Percentiles rank a stretch among this genome's conserved stretches.
Evolutionary conservation across 2,888 invertebrate species (phyloP).

Genomic region (Caenorhabditis zanzibari): DNA sequence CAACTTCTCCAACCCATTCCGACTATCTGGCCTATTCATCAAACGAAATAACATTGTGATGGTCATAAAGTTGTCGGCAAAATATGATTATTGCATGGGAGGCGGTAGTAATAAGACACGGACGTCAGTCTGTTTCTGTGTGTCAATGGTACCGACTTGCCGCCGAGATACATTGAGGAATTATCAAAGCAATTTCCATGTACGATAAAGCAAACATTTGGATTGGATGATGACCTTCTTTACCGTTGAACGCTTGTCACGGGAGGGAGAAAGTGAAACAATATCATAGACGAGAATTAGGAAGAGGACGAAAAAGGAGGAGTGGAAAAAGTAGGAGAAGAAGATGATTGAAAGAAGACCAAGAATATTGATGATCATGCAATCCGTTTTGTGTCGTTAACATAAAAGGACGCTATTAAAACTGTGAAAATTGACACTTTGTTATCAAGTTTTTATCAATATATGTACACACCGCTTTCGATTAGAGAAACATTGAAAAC

Average conservation of each 20-base stretch:
- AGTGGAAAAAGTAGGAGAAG: background rate
- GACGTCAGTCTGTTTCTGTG: conserved; percentile 37
- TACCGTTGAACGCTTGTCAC: conserved; percentile 60
- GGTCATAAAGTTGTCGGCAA: conserved; percentile 59
- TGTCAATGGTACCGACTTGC: conserved; percentile 60
- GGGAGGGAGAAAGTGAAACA: conserved; percentile 22
- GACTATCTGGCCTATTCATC: conserved; percentile 59
- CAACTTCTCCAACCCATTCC: conserved; percentile 21
- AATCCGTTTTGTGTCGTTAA: conserved; percentile 44
- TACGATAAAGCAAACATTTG: conserved; percentile 52
- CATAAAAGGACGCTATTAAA: conserved; percentile 59
- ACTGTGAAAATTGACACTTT: conserved; percentile 67
- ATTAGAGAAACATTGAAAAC: conserved; percentile 34
- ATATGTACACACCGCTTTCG: conserved; percentile 3
- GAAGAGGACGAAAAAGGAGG: background rate
- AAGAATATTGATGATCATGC: conserved; percentile 55
- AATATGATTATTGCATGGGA: conserved; percentile 55
- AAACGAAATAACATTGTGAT: conserved; percentile 49
- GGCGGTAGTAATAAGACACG: conserved; percentile 59
- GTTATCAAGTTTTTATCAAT: conserved; percentile 58
- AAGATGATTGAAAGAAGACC: conserved; percentile 17
- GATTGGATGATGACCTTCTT: conserved; percentile 47
- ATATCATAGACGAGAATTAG: conserved; percentile 5
- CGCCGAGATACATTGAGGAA: conserved; percentile 37
- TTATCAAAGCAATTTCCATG: conserved; percentile 46